Base-by-base conservation (phyloP, 2,797 vertebrate species). In the Glyptemys insculpta region DNA sequence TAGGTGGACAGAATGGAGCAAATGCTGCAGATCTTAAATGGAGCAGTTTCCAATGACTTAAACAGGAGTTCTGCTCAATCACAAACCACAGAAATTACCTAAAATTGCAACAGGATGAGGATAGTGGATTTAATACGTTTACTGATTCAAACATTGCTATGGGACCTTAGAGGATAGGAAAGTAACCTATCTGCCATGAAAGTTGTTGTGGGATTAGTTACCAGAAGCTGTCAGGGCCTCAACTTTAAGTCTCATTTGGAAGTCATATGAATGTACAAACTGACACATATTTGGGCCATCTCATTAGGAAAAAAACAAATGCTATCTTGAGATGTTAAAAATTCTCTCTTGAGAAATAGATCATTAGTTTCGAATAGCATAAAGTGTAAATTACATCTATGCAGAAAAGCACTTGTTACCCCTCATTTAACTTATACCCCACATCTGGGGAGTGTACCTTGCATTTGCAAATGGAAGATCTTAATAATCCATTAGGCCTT, bases 21-120 rank as follows among this genome's bases (percentile, higher is more conserved):
- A 37, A 80, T 53, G 76, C 31, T 76, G 85, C 37, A 3, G n/a
- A 56, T 37, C 44, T 74, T 76, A 80, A 93, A 93, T 23, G 81
- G 88, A 95, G 89, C 31, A 88, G 9, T 83, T 92, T 91, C 49
- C 87, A 95, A 78, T 29, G 87, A 85, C 27, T 29, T 12, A 93
- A 95, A 81, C 19, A 2, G 1, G 44, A 65, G 6, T 62, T 84
- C 44, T 31, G 25, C 27, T 78, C 74, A 18, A 29, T 31, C 47
- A 78, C 15, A 62, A 27, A 81, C 3, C 52, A 92, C 15, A 15
- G 47, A 85, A 91, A 88, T 0, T 6, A 25, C 54, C 54, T 54
- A 72, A 41, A 62, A 72, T 41, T 23, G n/a, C 65, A 72, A 23
- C 21, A 41, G 37, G 37, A 72, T 12, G 3, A 72, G 68, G 37